These are phyloP conservation scores for Cryptosula pallasiana DNA, from an alignment of 2,888 invertebrate genomes.

Conservation along the genomic window DNA sequence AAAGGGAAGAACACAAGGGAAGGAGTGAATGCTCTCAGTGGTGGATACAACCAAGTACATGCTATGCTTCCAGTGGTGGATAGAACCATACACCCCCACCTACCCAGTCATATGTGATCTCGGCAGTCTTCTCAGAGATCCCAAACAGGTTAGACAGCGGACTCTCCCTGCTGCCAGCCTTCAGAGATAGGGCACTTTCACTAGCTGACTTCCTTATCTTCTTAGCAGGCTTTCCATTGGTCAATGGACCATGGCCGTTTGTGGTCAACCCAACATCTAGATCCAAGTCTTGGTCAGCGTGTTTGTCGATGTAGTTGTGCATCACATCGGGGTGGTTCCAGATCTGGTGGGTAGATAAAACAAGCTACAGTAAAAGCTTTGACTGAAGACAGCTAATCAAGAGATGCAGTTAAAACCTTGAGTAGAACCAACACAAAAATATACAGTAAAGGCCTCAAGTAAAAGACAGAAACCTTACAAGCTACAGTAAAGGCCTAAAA, in stretches of 20 bases:
- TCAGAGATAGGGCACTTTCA: slow-evolving; percentile 14
- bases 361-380: too few species aligned
- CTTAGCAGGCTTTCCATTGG: slow-evolving; percentile 32
- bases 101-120: slow-evolving; percentile 81
- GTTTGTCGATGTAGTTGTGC: slow-evolving; percentile 42
- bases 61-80: too few species aligned
- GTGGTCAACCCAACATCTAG: slow-evolving; percentile 30
- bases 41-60: too few species aligned
- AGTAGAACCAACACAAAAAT: too few species aligned
- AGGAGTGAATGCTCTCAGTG: too few species aligned
- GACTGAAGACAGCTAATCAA: too few species aligned
- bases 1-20: too few species aligned
- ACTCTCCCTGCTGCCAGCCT: slow-evolving; percentile 55
- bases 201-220: slow-evolving; percentile 29
- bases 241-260: slow-evolving; percentile 31
- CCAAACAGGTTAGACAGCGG: slow-evolving; percentile 26
- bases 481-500: too few species aligned
- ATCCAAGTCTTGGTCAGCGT: slow-evolving; percentile 50
- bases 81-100: too few species aligned
- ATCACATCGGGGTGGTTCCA: slow-evolving; percentile 58
- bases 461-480: too few species aligned
- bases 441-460: too few species aligned
- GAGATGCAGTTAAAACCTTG: too few species aligned
- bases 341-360: slow-evolving; percentile 50
- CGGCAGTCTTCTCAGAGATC: slow-evolving; percentile 39